Base-by-base conservation (phyloP, 2,797 vertebrate species). In the Danio albolineatus region DNA sequence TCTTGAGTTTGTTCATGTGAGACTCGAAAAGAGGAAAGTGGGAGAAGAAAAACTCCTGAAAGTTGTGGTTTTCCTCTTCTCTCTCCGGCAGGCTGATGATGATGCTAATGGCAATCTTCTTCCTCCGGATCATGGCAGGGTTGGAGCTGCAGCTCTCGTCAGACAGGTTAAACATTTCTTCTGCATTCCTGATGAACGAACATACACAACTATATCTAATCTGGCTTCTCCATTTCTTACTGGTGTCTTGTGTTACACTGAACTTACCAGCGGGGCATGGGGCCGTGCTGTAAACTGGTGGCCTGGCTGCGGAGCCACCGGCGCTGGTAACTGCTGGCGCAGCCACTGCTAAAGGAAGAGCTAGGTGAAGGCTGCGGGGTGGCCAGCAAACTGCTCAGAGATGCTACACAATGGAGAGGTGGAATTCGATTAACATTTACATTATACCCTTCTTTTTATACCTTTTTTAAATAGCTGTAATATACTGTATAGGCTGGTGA, bases 21-120 rank as follows among this genome's bases (percentile, higher is more conserved):
- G 95, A 95, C 85, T 96, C 95, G 83, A 96, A 94, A 66, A 96
- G 88, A 17, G 95, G 95, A 70, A 96, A 96, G 80, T 96, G 95
- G 8, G 85, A 86, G 75, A 87, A 87, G 75, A 86, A 85, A 89
- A 96, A 96, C 80, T 96, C 95, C 83, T 96, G 95, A 85, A 96
- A 96, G 81, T 91, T 90, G 73, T 80, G 89, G 64, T 94, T 95
- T 21, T 94, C 93, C 48, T 93, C 95, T 60, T 96, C 94, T 77
- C 89, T 93, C 83, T 95, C 94, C 36, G 95, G 93, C 43, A 96
- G 88, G 62, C 93, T 94, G 85, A 96, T 94, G 80, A 96, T 91
- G 77, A 96, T 92, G 86, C 95, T 96, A 82, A 96, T 82, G 1
- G 95, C 95, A 60, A 96, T 95, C 84, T 95, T 96, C 67, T 95